Percentiles rank a stretch among this genome's conserved stretches.
Evolutionary conservation across 1,140 invertebrate genomes (phyloP).

Genomic region (Marisa cornuarietis): DNA sequence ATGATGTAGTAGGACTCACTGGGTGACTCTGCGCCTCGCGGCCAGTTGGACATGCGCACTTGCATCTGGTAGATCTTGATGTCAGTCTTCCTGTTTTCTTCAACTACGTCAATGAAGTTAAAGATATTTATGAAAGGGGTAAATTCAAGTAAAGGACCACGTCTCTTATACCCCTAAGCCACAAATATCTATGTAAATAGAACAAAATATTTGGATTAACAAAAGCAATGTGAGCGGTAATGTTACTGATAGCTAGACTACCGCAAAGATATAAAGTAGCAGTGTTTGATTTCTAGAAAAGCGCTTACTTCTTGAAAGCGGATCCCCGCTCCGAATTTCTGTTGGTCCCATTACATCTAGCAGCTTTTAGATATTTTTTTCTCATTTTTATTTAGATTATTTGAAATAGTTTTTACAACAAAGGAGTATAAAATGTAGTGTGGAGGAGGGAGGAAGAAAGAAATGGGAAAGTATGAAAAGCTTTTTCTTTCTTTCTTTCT

Average conservation of each 20-base stretch:
- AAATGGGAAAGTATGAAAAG: background rate
- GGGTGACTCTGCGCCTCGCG: background rate
- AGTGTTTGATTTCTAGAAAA: background rate
- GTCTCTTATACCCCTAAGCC: background rate
- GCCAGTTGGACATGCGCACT: conserved; percentile 18
- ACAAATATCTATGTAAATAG: background rate
- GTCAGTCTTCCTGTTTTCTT: background rate
- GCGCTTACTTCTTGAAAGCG: no score
- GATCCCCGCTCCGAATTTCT: no score
- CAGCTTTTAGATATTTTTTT: no score
- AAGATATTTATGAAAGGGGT: background rate
- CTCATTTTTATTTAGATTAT: no score
- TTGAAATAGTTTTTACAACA: no score
- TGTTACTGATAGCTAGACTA: no score
- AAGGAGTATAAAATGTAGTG: no score
- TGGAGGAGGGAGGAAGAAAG: background rate
- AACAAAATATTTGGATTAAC: background rate
- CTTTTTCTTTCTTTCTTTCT: background rate
- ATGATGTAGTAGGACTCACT: conserved; percentile 14
- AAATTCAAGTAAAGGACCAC: background rate
- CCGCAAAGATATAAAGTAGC: background rate
- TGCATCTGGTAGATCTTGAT: conserved; percentile 12
- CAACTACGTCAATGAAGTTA: background rate
- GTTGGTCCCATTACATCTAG: no score
- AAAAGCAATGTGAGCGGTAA: no score